phyloP scores from a whole-genome alignment of 2,797 vertebrate species.

The Schizopygopsis malacanthus region DNA sequence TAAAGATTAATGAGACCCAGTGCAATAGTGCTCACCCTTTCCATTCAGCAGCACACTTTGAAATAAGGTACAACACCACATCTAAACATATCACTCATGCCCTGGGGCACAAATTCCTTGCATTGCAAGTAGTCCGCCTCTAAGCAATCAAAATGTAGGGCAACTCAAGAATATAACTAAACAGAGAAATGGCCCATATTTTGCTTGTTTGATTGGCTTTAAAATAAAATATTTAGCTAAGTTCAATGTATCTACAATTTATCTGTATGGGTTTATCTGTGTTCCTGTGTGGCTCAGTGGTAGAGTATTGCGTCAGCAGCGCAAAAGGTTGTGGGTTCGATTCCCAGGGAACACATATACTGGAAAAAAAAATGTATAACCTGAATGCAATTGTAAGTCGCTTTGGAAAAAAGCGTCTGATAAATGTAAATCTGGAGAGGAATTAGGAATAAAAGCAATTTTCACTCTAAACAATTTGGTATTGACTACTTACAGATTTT shows the following conservation, averaged over 20 bases:
- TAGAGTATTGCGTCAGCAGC: too few species aligned
- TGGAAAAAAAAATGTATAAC: too few species aligned
- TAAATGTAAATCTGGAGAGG: too few species aligned
- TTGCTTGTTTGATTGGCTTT: slow-evolving; percentile 37
- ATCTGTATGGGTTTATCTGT: too few species aligned
- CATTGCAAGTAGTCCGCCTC: slow-evolving; percentile 66
- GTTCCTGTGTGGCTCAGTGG: too few species aligned
- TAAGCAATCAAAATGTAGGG: slow-evolving; percentile 72
- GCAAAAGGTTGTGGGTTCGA: too few species aligned
- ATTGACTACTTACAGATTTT: background rate
- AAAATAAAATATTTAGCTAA: background rate
- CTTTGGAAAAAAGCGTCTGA: too few species aligned
- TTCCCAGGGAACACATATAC: too few species aligned
- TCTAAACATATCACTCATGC: slow-evolving; percentile 74
- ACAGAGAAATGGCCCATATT: slow-evolving; percentile 34
- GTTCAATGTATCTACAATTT: background rate
- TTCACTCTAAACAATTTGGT: background rate
- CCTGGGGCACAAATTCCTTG: slow-evolving; percentile 72
- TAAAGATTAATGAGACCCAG: slow-evolving; percentile 44
- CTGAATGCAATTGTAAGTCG: too few species aligned
- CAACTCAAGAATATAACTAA: slow-evolving; percentile 63
- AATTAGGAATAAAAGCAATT: background rate
- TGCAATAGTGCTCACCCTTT: slow-evolving; percentile 43
- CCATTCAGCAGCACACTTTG: slow-evolving; percentile 41
- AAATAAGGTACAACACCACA: slow-evolving; percentile 64